phyloP scores from a whole-genome alignment of 2,797 vertebrate genomes.

The Vireo griseus region DNA sequence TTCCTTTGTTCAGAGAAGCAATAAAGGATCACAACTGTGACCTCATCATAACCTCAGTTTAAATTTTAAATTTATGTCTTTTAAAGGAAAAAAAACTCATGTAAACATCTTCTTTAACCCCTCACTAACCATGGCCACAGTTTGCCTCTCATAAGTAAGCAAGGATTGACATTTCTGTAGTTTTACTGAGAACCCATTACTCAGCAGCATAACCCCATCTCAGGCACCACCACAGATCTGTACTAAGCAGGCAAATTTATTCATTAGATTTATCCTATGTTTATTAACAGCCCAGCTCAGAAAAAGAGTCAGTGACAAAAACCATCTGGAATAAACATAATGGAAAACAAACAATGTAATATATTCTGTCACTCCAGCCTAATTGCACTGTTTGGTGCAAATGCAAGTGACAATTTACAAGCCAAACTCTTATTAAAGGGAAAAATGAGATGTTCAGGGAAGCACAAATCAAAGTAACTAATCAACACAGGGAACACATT shows the following conservation, averaged over 20 bases:
- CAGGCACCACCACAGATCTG: neutral
- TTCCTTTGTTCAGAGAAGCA: neutral
- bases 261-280: constrained; percentile 45
- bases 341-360: constrained; percentile 61
- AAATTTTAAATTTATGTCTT: neutral
- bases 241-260: constrained; percentile 3
- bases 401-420: constrained; percentile 59
- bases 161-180: neutral
- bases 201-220: neutral
- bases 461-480: constrained; percentile 59
- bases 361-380: constrained; percentile 40
- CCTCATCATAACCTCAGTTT: neutral
- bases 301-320: constrained; percentile 58
- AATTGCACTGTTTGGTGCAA: constrained; percentile 58
- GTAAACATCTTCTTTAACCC: neutral
- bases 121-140: neutral
- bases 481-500: constrained; percentile 42
- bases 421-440: constrained; percentile 38
- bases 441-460: constrained; percentile 41
- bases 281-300: constrained; percentile 45
- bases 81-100: neutral
- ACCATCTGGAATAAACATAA: constrained; percentile 62
- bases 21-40: neutral
- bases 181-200: neutral
- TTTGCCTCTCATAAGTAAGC: neutral